Base-by-base conservation (phyloP, 2,888 invertebrate genomes). In the Dinocampus coccinellae region DNA sequence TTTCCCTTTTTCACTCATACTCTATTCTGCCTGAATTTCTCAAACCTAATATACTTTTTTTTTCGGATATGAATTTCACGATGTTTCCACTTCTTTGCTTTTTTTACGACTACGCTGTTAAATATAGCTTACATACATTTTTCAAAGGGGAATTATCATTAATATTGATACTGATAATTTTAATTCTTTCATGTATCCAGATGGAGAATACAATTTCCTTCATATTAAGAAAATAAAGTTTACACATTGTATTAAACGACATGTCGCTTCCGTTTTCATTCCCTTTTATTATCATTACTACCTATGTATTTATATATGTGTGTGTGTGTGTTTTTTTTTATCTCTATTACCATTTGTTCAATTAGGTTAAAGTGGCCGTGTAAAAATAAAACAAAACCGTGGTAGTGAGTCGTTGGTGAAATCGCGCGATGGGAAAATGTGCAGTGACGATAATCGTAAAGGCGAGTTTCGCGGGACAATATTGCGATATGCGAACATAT, bases 61-160 rank as follows among this genome's bases (percentile, higher is more conserved):
- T 29, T 6, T 9, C 29, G 11, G 26, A 6, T 22, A 13, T 20
- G 16, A 16, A 47, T 47, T 9, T 16, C 47, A 2, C 16, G 3
- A 16, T 16, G 16, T 16, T 47, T 47, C 3, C 47, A 0, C 47
- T 16, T 22, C 20, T 39, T 11, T 75, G 78, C 74, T 78, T 78
- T 77, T 78, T 78, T 78, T 78, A 78, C 78, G 75, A 74, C 67
- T 74, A 60, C 73, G 75, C 39, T 34, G 64, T 20, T 34, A 53
- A 55, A 64, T 64, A 16, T 47, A 52, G 33, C 64, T 53, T 34
- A 53, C 64, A 33, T 26, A 52, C 20, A 52, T 53, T 64, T 64
- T 64, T 52, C 53, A 64, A 64, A 11, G 33, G 9, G 24, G 34
- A 69, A 57, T 62, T 68, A 55, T 64, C 36, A 39, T 42, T 33